Conservation (phyloP, 2,888 invertebrate species). For the Priocnemis perturbator region DNA sequence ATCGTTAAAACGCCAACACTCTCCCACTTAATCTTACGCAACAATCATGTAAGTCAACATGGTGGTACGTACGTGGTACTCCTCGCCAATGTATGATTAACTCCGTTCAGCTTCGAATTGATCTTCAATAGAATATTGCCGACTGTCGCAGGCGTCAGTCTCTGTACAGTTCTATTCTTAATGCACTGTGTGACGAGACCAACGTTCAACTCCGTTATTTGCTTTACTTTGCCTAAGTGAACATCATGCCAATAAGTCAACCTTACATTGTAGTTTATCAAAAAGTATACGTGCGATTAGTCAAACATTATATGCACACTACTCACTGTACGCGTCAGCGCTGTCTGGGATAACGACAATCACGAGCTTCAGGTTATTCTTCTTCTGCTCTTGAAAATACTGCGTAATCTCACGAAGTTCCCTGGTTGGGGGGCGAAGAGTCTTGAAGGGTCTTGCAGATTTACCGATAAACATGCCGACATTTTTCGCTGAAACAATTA, state of each 20-base stretch:
- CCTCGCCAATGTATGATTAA: constrained; percentile 79
- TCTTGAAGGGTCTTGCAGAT: constrained; percentile 50
- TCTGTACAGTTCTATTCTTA: constrained; percentile 77
- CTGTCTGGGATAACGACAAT: constrained; percentile 79
- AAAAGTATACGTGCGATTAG: neutral
- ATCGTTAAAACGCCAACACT: neutral
- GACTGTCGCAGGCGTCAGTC: constrained; percentile 78
- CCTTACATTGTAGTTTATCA: no score
- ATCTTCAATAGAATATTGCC: constrained; percentile 86
- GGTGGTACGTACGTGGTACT: neutral
- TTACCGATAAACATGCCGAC: constrained; percentile 64
- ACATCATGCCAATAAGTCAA: neutral
- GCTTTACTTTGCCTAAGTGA: constrained; percentile 78
- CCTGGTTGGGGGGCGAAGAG: neutral
- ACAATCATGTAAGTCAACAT: neutral
- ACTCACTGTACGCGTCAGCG: constrained; percentile 76
- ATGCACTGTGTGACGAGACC: constrained; percentile 87
- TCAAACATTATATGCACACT: neutral
- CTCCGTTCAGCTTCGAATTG: constrained; percentile 89
- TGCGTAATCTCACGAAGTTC: constrained; percentile 45
- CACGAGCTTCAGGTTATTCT: constrained; percentile 76
- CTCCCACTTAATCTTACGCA: neutral
- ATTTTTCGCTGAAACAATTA: constrained; percentile 15
- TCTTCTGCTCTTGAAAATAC: constrained; percentile 54
- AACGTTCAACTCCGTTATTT: constrained; percentile 81